Evolutionary conservation across 37 sponge, comb jelly and placozoan genomes (phyloP).

Genomic region (Chondrilla cf. caribensis): DNA sequence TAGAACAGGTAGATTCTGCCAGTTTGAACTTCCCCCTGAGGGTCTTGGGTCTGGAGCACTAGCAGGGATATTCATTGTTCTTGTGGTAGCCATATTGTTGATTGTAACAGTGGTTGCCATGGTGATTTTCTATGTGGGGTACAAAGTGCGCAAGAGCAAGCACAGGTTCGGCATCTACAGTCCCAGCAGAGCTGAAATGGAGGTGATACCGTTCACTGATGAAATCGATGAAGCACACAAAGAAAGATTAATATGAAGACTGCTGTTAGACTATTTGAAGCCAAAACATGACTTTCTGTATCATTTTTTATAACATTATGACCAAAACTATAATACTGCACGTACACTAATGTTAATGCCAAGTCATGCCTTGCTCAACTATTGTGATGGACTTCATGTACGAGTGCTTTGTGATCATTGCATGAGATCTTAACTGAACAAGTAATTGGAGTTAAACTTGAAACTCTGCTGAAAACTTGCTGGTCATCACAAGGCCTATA

Average conservation of each 20-base stretch:
- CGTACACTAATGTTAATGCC: no score
- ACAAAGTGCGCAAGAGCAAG: constrained; percentile 3
- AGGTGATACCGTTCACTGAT: neutral
- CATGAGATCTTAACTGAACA: no score
- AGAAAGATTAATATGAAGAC: constrained; percentile 46
- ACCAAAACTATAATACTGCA: no score
- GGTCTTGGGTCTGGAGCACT: neutral
- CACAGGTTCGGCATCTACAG: constrained; percentile 52
- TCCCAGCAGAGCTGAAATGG: constrained; percentile 33
- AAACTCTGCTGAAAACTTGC: no score
- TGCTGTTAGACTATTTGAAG: no score
- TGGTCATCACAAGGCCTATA: no score
- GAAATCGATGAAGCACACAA: neutral
- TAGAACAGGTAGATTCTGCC: neutral
- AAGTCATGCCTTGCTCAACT: no score
- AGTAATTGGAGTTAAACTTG: no score
- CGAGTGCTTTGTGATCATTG: no score
- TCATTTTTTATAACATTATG: no score
- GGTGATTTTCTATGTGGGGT: neutral
- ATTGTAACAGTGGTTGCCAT: constrained; percentile 5
- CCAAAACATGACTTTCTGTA: no score
- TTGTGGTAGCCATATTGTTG: constrained; percentile 18
- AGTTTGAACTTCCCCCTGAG: neutral
- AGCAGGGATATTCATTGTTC: constrained; percentile 20
- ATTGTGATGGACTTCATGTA: no score